Base-by-base conservation (phyloP, 2,113 vertebrate species). In the Sinocyclocheilus maitianheensis region DNA sequence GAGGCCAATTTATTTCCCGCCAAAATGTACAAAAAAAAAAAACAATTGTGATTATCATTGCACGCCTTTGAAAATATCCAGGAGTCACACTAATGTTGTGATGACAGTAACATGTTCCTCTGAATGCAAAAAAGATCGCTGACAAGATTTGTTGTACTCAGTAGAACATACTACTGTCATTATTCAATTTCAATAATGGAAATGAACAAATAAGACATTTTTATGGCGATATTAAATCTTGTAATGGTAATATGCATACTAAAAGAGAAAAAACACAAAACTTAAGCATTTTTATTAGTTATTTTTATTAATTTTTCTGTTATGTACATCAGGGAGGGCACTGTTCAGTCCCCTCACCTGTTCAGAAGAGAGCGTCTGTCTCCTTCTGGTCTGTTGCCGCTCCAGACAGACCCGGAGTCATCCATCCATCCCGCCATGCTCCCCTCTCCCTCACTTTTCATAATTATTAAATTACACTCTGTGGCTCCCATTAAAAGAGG, bases 401-500 rank as follows among this genome's bases (percentile, higher is more conserved):
- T 88, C 77, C 76, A 86, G 84, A 67, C 83, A 60, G 71, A 80
- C 77, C 62, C 84, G 48, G 71, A 88, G 77, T 91, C 9, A 10
- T 46, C 43, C 91, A 87, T 92, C 90, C 91, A 87, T 85, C 77
- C 65, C 88, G 90, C 18, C 71, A 7, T 48, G 71, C 90, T 93
- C 87, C 90, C 90, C 91, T 93, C 90, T 93, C 93, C 77, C 91
- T 93, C 93, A 94, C 95, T 96, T 95, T 95, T 95, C 95, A 94
- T 95, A 95, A 94, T 95, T 94, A 95, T 96, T 95, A 87, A 94
- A 95, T 95, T 96, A 96, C 90, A 91, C 92, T 94, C 92, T 91
- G 93, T 91, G 91, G 92, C 92, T 93, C 92, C 93, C 94, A 94
- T 95, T 95, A 95, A 94, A 95, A 94, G 90, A 85, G 92, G 93